Conservation (phyloP, 2,113 vertebrate species). For the Brachyistius frenatus region DNA sequence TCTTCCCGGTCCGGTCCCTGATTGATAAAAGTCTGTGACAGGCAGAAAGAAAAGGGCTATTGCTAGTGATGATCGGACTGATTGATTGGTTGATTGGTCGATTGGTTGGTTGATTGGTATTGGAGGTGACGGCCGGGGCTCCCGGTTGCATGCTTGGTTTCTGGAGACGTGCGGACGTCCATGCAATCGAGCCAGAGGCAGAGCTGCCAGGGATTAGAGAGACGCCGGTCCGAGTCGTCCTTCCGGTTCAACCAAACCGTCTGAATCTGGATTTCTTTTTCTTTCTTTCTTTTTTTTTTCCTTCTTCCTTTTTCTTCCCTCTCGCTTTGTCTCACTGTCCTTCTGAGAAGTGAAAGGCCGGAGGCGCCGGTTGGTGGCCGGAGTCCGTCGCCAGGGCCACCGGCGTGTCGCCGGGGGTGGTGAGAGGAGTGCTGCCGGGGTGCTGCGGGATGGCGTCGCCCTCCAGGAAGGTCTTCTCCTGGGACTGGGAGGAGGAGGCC, state of each 20-base stretch:
- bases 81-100: too few species aligned
- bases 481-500: slow-evolving; percentile 91
- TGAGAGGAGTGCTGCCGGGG: slow-evolving; percentile 63
- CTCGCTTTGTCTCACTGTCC: slow-evolving; percentile 55
- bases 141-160: slow-evolving; percentile 77
- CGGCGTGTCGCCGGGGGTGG: slow-evolving; percentile 69
- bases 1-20: slow-evolving; percentile 70
- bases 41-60: slow-evolving; percentile 64
- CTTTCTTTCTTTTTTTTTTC: too few species aligned
- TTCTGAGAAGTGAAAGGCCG: slow-evolving; percentile 80
- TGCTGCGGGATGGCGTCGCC: slow-evolving; percentile 71
- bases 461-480: slow-evolving; percentile 87
- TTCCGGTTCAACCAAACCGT: neutral
- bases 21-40: slow-evolving; percentile 53
- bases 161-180: slow-evolving; percentile 66
- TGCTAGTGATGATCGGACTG: slow-evolving; percentile 66
- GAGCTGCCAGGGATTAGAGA: slow-evolving; percentile 52
- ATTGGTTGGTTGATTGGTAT: slow-evolving; percentile 55
- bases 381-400: slow-evolving; percentile 62
- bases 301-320: neutral
- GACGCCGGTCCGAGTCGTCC: slow-evolving; percentile 22
- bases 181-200: slow-evolving; percentile 71
- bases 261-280: slow-evolving; percentile 5
- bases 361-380: slow-evolving; percentile 66
- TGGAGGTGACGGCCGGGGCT: slow-evolving; percentile 65